Evolutionary conservation across 2,113 vertebrate species (phyloP), one percentile per base, ranked within the genome.

Genomic region (Ammodytes dubius): DNA sequence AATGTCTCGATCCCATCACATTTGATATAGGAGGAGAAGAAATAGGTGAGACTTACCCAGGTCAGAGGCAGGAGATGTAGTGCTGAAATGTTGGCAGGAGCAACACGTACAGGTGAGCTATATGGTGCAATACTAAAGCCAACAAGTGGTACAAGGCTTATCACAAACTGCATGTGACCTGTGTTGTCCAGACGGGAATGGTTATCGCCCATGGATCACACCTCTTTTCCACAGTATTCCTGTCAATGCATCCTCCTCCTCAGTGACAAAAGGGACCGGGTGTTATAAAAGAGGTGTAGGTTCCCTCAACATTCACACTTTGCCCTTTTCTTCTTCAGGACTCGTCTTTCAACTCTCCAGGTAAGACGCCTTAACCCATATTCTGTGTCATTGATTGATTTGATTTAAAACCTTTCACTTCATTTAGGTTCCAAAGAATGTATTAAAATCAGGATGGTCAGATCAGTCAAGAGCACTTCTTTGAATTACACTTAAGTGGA

Each of bases 271-370:
- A 82, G 76, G 67, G 79, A 56, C 11, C 52, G 4, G 12, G 6
- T 6, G 69, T 39, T 94, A 93, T 95, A 95, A 94, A 95, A 93
- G 92, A 90, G 84, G 86, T 46, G 12, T 53, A 77, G 59, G 61
- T 78, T 53, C 40, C 65, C 57, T 63, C 60, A 70, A 14, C 70
- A 19, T 50, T 90, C 80, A 80, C 46, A 79, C 66, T 80, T 65
- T 37, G 75, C 63, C 27, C 46, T 15, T 57, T 19, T 60, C 47
- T n/a, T 59, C 78, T 39, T 50, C 60, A 43, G 19, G 15, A 35
- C 43, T 82, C 66, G 3, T 45, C 73, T 65, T 49, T 43, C 59
- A 60, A 17, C 54, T 42, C 47, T 63, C 27, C 56, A 79, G 92
- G 93, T 94, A 85, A 90, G 88, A 57, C 3, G 14, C 9, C n/a